A percentile compares a stretch with the other conserved stretches of the same genome.
Conservation (phyloP, 2,113 vertebrate genomes). For the Baryphthengus martii region DNA sequence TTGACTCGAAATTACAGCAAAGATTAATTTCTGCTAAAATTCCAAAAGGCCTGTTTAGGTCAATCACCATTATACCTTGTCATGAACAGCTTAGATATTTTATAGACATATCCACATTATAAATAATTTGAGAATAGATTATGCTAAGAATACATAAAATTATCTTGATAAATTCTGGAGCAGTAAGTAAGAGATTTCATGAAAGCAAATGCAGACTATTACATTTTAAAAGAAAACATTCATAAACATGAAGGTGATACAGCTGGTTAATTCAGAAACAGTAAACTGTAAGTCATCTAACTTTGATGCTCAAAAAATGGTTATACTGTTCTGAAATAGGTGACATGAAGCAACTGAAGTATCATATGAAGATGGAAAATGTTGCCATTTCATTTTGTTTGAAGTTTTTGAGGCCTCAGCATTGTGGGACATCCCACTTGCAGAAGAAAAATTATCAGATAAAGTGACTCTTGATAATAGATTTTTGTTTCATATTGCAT, state of each 20-base stretch:
- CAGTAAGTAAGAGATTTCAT: neutral
- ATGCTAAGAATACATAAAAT: neutral
- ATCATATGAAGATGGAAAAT: neutral
- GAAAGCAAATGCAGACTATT: neutral
- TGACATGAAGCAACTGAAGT: neutral
- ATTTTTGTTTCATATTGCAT: neutral
- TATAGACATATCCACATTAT: neutral
- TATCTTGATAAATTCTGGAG: neutral
- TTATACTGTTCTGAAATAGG: neutral
- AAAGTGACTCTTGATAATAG: neutral
- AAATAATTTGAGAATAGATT: neutral
- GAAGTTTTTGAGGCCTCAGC: neutral
- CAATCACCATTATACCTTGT: neutral
- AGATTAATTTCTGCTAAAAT: neutral
- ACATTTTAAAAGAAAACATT: neutral
- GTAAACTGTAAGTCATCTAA: neutral
- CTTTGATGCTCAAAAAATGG: neutral
- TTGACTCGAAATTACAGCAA: neutral
- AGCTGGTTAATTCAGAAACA: neutral
- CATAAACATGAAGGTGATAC: neutral
- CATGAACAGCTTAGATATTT: neutral
- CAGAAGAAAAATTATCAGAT: neutral
- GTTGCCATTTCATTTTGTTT: neutral
- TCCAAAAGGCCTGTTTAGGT: neutral
- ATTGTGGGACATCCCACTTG: neutral